These are phyloP conservation scores for Onychomys torridus DNA, from an alignment of 2,797 vertebrate genomes.

Conservation along the genomic window DNA sequence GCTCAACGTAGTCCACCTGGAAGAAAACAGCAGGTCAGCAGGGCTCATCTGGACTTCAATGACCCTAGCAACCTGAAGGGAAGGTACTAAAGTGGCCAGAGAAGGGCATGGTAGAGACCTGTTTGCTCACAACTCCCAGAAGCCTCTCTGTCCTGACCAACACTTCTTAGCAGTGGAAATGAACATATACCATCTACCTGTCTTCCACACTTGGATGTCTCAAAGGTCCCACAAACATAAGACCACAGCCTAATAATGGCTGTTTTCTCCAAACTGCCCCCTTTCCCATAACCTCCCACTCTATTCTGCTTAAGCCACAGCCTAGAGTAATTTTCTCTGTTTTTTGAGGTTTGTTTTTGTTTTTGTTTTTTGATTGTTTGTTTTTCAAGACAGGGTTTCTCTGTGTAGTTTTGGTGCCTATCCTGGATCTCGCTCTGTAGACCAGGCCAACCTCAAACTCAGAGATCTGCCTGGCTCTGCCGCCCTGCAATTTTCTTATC, in stretches of 20 bases:
- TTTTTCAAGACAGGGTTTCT: too few relatives aligned
- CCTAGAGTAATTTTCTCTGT: background rate
- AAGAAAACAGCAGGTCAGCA: background rate
- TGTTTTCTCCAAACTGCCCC: background rate
- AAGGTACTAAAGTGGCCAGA: background rate
- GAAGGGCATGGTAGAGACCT: background rate
- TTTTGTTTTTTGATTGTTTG: too few relatives aligned
- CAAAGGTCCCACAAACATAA: background rate
- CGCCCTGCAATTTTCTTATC: too few relatives aligned
- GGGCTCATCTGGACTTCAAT: background rate
- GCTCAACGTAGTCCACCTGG: slow-evolving; percentile 98
- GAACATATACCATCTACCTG: background rate
- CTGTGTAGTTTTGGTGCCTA: too few relatives aligned
- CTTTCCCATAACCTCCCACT: too few relatives aligned
- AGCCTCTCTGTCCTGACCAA: background rate
- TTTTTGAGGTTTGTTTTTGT: too few relatives aligned
- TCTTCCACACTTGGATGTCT: background rate
- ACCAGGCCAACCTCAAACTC: too few relatives aligned
- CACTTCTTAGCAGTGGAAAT: background rate
- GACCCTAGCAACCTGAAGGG: background rate
- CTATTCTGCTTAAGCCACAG: background rate
- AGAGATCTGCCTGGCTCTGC: too few relatives aligned
- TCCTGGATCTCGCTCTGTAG: too few relatives aligned
- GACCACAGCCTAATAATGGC: background rate
- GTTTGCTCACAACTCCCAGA: background rate